These are phyloP conservation scores for Hemiprocne comata DNA, from an alignment of 2,113 vertebrate species.

Conservation along the genomic window DNA sequence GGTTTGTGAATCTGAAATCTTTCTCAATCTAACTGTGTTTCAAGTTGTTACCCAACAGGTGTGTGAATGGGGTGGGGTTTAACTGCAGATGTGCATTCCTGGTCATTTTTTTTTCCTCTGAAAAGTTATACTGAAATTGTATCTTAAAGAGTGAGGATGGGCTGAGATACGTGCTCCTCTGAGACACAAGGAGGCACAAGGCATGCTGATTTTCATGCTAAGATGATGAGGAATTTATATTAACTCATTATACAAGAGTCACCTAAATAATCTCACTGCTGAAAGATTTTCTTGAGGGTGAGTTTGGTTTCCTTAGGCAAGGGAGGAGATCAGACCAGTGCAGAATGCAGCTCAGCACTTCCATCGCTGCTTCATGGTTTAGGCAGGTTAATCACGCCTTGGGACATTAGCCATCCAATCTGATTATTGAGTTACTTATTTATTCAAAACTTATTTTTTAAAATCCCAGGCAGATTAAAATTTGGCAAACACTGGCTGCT, in stretches of 20 bases:
- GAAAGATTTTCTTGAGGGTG: not conserved
- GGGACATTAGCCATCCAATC: not conserved
- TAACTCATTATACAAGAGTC: not conserved
- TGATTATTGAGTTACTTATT: conserved; percentile 17
- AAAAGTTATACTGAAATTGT: not conserved
- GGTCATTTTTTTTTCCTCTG: not conserved
- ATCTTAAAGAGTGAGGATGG: not conserved
- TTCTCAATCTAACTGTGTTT: not conserved
- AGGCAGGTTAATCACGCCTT: not conserved
- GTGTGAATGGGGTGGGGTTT: not conserved
- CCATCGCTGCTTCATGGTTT: not conserved
- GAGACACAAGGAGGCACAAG: not conserved
- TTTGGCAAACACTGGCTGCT: not conserved
- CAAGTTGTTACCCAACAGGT: not conserved
- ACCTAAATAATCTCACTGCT: not conserved
- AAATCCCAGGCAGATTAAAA: conserved; percentile 26
- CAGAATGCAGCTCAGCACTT: not conserved
- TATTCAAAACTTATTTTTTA: not conserved
- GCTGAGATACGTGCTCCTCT: not conserved
- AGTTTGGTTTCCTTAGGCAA: not conserved
- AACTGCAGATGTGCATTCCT: not conserved
- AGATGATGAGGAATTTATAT: not conserved
- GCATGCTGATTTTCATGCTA: not conserved
- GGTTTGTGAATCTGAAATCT: not conserved
- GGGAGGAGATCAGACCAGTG: not conserved